phyloP scores from a whole-genome alignment of 2,113 vertebrate genomes.

The Stegostoma tigrinum region DNA sequence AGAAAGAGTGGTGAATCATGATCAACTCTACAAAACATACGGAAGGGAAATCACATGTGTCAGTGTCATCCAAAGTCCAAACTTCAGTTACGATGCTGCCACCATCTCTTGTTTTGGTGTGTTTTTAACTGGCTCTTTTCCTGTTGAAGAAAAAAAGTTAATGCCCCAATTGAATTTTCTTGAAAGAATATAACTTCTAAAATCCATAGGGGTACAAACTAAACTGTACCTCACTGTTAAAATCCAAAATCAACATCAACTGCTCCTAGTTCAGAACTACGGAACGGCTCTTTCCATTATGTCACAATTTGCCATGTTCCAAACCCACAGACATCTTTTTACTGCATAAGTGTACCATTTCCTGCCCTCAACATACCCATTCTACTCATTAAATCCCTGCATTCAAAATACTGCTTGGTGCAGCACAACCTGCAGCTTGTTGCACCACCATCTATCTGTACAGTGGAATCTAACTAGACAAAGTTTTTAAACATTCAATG shows the following conservation, averaged over 20 bases:
- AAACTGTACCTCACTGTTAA: not conserved
- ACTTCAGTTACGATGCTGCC: conserved; percentile 47
- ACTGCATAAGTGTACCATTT: not conserved
- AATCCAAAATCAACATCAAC: conserved; percentile 10
- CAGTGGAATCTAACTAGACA: not conserved
- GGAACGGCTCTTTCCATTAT: not conserved
- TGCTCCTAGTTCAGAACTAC: not conserved
- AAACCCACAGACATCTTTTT: not conserved
- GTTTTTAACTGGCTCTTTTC: conserved; percentile 50
- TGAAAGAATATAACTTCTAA: not conserved
- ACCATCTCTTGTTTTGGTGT: conserved; percentile 54
- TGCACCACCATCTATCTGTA: not conserved
- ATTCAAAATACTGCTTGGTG: not conserved
- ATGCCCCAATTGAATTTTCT: not conserved
- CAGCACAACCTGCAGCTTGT: not conserved
- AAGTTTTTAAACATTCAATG: not conserved
- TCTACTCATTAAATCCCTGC: not conserved
- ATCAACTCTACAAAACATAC: not conserved
- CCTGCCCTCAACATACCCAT: not conserved
- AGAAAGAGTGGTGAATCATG: not conserved
- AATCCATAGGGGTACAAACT: not conserved
- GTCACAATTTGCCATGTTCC: not conserved
- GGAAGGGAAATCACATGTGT: not conserved
- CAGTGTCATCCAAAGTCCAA: too few species aligned
- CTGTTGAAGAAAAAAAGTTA: conserved; percentile 47